Conservation (phyloP, 1,140 invertebrate species). For the Thereuonema tuberculata region DNA sequence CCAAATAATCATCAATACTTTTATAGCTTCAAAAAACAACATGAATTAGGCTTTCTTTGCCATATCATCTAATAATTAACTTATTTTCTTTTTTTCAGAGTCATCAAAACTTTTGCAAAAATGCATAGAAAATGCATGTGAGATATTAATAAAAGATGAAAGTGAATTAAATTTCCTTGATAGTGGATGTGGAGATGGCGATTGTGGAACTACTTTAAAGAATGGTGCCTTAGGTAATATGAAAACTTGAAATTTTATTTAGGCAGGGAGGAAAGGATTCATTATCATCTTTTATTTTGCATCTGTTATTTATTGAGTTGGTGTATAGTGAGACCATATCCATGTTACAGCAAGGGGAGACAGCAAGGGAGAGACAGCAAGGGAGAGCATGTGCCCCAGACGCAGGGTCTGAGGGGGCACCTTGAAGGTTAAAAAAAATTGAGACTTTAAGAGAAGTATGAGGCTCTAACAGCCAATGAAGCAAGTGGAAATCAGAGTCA, state of each 20-base stretch:
- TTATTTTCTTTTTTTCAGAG: too few relatives aligned
- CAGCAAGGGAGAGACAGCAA: background rate
- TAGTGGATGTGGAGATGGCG: conserved; percentile 61
- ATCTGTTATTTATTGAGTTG: conserved; percentile 4
- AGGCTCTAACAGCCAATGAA: too few relatives aligned
- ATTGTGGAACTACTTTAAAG: conserved; percentile 58
- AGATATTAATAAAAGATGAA: conserved; percentile 41
- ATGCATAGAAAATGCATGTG: background rate
- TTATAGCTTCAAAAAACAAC: too few relatives aligned
- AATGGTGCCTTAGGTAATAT: conserved; percentile 44
- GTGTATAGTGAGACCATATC: conserved; percentile 11
- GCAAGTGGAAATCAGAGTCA: too few relatives aligned
- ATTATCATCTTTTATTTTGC: conserved; percentile 16
- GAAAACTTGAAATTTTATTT: too few relatives aligned
- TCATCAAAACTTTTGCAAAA: background rate
- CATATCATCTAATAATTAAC: too few relatives aligned
- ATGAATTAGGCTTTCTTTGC: too few relatives aligned
- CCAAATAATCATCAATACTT: too few relatives aligned
- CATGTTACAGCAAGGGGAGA: conserved; percentile 23
- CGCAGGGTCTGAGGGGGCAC: too few relatives aligned
- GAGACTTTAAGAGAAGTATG: too few relatives aligned
- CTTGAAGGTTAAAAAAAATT: too few relatives aligned
- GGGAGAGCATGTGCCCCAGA: too few relatives aligned
- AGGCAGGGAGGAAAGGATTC: conserved; percentile 19
- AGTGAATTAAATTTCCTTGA: conserved; percentile 52